phyloP scores from a whole-genome alignment of 2,888 invertebrate genomes.

The Caenorhabditis virilis region DNA sequence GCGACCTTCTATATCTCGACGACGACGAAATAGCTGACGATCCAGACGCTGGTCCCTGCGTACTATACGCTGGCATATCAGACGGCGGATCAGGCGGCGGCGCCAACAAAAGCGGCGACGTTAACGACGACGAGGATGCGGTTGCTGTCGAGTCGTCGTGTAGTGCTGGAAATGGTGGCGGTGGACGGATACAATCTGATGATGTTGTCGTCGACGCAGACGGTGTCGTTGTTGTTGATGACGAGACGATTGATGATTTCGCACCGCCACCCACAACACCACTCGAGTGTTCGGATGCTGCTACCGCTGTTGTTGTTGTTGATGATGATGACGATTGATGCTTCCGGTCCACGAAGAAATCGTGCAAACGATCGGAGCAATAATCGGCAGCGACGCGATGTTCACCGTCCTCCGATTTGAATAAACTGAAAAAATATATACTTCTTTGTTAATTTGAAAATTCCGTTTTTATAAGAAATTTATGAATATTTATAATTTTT shows the following conservation, averaged over 20 bases:
- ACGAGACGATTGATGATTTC: too few species aligned
- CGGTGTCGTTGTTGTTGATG: too few species aligned
- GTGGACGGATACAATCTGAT: constrained; percentile 2
- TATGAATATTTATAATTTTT: too few species aligned
- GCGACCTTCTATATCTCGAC: neutral
- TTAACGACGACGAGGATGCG: neutral
- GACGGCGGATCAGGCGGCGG: constrained; percentile 11
- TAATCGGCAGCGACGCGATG: constrained; percentile 12
- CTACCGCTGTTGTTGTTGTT: neutral
- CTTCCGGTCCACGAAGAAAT: constrained; percentile 12
- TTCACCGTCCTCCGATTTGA: constrained; percentile 10
- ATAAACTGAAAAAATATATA: constrained; percentile 12
- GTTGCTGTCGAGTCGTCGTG: neutral
- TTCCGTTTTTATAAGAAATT: too few species aligned
- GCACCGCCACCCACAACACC: too few species aligned
- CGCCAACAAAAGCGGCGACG: neutral
- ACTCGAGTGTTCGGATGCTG: neutral
- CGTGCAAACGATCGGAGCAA: constrained; percentile 18
- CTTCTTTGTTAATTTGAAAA: too few species aligned
- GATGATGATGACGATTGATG: constrained; percentile 1
- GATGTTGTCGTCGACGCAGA: too few species aligned
- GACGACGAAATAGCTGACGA: neutral
- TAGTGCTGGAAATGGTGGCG: constrained; percentile 6
- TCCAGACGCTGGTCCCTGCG: too few species aligned
- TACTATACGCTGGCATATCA: neutral